These are phyloP conservation scores for Mythimna vitellina DNA, from an alignment of 2,888 invertebrate species.

Conservation along the genomic window DNA sequence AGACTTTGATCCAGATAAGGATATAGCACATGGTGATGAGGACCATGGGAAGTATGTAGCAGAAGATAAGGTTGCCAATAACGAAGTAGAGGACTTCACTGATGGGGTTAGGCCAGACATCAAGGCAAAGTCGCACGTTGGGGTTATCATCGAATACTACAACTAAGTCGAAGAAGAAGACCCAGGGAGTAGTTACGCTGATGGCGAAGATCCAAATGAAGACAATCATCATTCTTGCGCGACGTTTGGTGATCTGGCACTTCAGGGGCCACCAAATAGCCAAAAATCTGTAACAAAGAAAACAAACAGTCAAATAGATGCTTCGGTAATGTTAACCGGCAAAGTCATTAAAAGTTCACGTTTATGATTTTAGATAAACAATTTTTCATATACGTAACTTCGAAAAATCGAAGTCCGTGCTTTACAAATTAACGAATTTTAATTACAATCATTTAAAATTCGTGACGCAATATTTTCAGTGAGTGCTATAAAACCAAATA, in stretches of 20 bases:
- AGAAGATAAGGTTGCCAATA: constrained; percentile 96
- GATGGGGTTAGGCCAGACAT: constrained; percentile 96
- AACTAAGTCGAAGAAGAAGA: constrained; percentile 96
- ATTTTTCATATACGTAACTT: no score
- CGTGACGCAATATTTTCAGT: no score
- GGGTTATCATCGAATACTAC: constrained; percentile 94
- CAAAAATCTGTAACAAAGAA: constrained; percentile 94
- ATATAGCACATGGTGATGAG: constrained; percentile 98
- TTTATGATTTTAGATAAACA: neutral
- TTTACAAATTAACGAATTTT: neutral
- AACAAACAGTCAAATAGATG: constrained; percentile 36
- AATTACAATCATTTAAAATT: neutral
- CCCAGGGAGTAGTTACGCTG: constrained; percentile 97
- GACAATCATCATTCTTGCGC: constrained; percentile 96
- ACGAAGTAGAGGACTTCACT: constrained; percentile 96
- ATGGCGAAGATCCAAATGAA: constrained; percentile 97
- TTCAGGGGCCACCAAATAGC: constrained; percentile 99
- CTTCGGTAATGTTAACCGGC: neutral
- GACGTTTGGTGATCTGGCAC: constrained; percentile 96
- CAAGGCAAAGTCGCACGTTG: constrained; percentile 94
- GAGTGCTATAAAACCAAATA: no score
- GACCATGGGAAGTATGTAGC: constrained; percentile 97
- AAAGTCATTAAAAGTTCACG: neutral
- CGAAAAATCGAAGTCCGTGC: no score
- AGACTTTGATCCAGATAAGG: constrained; percentile 97